Evolutionary conservation across 2,797 vertebrate genomes (phyloP).

Genomic region (Typhlichthys eigenmanni): DNA sequence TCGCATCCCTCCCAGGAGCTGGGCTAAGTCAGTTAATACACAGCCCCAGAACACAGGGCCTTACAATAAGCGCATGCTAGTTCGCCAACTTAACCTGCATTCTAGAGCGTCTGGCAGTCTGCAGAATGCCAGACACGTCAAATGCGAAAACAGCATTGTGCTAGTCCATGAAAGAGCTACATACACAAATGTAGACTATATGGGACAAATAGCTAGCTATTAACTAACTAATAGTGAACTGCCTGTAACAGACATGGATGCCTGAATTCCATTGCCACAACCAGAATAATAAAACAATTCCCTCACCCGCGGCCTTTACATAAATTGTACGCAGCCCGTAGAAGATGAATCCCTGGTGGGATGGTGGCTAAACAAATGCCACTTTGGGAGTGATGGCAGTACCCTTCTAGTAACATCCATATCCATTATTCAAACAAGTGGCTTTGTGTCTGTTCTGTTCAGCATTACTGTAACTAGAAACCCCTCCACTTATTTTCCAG

Average conservation of each 20-base stretch:
- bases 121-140: conserved; percentile 30
- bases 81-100: conserved; percentile 61
- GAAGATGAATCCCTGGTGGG: conserved; percentile 20
- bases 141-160: conserved; percentile 34
- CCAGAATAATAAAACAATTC: conserved; percentile 7
- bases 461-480: conserved; percentile 72
- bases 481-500: conserved; percentile 71
- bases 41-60: conserved; percentile 44
- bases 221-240: conserved; percentile 3
- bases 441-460: conserved; percentile 45
- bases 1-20: conserved; percentile 55
- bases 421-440: conserved; percentile 33
- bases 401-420: conserved; percentile 35
- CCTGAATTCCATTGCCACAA: conserved; percentile 13
- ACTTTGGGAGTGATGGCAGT: conserved; percentile 32
- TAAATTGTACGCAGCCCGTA: conserved; percentile 4
- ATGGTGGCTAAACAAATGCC: conserved; percentile 57
- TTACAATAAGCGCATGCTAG: conserved; percentile 35
- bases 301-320: not conserved
- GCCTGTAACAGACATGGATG: not conserved
- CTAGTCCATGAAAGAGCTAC: conserved; percentile 26
- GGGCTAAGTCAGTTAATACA: conserved; percentile 58
- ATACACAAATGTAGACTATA: conserved; percentile 14
- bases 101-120: conserved; percentile 23
- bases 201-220: conserved; percentile 6